Conservation (phyloP, 92 coral and sea anemone species). For the Epizoanthus fatuus region DNA sequence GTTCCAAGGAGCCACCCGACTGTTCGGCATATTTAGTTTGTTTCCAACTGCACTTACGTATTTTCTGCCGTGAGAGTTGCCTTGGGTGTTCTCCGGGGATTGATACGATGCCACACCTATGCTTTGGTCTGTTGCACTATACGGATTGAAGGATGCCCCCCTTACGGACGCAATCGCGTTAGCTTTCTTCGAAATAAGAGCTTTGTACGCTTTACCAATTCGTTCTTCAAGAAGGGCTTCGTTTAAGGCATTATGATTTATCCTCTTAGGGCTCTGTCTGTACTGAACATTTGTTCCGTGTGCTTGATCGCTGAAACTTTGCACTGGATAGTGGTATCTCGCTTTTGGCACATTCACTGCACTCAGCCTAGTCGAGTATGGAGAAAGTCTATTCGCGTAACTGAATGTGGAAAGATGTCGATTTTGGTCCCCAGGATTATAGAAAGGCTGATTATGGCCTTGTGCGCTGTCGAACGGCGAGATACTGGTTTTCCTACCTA, state of each 20-base stretch:
- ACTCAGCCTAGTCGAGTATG: background rate
- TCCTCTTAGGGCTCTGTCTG: background rate
- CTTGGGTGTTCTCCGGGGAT: background rate
- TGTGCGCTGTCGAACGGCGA: background rate
- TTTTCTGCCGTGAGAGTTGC: background rate
- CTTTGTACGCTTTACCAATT: slow-evolving; percentile 23
- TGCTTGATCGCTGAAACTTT: background rate
- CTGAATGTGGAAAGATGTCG: background rate
- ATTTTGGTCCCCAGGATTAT: background rate
- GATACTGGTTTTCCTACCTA: background rate
- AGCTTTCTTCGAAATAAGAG: slow-evolving; percentile 7
- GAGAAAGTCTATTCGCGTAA: background rate
- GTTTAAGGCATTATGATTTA: background rate
- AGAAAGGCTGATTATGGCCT: background rate
- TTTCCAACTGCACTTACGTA: background rate
- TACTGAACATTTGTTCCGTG: background rate
- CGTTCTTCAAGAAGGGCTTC: slow-evolving; percentile 28
- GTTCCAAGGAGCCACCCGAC: background rate
- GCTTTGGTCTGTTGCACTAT: background rate
- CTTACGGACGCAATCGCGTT: background rate
- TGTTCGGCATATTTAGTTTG: background rate
- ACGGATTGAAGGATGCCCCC: background rate
- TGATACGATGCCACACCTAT: background rate
- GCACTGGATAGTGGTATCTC: background rate
- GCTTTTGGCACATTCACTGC: background rate